phyloP scores from a whole-genome alignment of 1,140 invertebrate genomes.

The Hetaerina americana region DNA sequence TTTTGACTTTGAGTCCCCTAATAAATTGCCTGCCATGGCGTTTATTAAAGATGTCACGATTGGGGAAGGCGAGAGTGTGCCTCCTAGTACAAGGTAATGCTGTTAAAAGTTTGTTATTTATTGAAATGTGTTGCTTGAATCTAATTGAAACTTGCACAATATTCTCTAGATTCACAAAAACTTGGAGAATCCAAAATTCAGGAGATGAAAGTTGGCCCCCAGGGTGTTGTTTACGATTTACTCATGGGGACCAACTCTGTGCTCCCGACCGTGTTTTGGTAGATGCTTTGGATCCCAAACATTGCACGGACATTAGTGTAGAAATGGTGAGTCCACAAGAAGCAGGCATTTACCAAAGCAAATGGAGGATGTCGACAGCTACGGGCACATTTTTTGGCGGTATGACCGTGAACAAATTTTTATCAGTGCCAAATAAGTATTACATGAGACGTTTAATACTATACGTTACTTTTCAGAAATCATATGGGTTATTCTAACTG shows the following conservation, averaged over 20 bases:
- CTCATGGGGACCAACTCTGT: constrained; percentile 43
- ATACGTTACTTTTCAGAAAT: constrained; percentile 37
- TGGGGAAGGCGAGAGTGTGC: constrained; percentile 57
- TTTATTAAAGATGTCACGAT: constrained; percentile 63
- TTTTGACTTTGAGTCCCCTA: constrained; percentile 67
- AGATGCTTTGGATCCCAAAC: constrained; percentile 47
- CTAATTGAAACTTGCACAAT: background rate
- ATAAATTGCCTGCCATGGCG: constrained; percentile 58
- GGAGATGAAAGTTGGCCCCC: constrained; percentile 65
- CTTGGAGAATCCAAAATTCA: constrained; percentile 67
- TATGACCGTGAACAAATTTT: constrained; percentile 28
- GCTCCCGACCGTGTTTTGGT: constrained; percentile 42
- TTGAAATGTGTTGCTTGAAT: too few relatives aligned
- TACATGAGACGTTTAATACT: background rate
- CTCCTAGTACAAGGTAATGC: constrained; percentile 47
- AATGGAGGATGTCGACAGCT: constrained; percentile 70
- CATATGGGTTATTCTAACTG: constrained; percentile 54
- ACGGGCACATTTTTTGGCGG: constrained; percentile 74
- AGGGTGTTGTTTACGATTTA: constrained; percentile 56
- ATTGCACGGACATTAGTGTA: constrained; percentile 49
- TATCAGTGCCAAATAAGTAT: constrained; percentile 22
- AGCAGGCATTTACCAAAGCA: constrained; percentile 60
- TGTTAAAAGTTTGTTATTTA: background rate
- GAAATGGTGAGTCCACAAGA: constrained; percentile 51
- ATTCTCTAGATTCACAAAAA: constrained; percentile 50